Percentiles rank a stretch among this genome's conserved stretches.
These are phyloP conservation scores for Anastrepha obliqua DNA, from an alignment of 1,140 invertebrate genomes.

Conservation along the genomic window DNA sequence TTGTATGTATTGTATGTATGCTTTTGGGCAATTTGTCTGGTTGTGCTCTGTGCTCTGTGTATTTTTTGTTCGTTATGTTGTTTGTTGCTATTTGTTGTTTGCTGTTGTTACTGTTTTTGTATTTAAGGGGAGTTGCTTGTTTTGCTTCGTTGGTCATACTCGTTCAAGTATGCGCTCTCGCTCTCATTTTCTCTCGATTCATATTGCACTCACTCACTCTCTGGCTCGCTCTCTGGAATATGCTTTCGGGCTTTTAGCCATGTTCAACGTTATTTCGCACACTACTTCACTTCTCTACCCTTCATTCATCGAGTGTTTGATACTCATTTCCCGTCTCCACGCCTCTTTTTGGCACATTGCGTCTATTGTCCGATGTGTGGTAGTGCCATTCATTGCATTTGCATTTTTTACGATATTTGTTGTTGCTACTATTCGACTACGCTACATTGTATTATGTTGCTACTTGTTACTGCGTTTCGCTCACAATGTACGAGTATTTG, in stretches of 20 bases:
- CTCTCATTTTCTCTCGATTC: neutral
- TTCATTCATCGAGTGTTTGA: neutral
- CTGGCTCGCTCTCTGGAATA: neutral
- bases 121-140: slow-evolving; percentile 45
- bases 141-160: slow-evolving; percentile 7
- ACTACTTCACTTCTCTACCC: neutral
- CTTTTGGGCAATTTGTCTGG: slow-evolving; percentile 28
- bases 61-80: neutral
- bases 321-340: neutral
- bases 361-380: neutral
- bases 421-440: neutral
- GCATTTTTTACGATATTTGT: neutral
- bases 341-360: slow-evolving; percentile 15
- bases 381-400: neutral
- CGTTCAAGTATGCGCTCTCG: neutral
- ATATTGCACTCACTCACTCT: neutral
- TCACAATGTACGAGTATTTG: neutral
- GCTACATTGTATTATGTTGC: neutral
- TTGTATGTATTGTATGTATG: slow-evolving; percentile 1
- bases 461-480: neutral
- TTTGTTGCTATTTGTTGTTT: neutral
- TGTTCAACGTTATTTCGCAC: neutral
- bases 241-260: slow-evolving; percentile 26
- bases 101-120: neutral
- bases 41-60: neutral